Evolutionary conservation across 2,888 invertebrate genomes (phyloP).

Genomic region (Zelleria hepariella): DNA sequence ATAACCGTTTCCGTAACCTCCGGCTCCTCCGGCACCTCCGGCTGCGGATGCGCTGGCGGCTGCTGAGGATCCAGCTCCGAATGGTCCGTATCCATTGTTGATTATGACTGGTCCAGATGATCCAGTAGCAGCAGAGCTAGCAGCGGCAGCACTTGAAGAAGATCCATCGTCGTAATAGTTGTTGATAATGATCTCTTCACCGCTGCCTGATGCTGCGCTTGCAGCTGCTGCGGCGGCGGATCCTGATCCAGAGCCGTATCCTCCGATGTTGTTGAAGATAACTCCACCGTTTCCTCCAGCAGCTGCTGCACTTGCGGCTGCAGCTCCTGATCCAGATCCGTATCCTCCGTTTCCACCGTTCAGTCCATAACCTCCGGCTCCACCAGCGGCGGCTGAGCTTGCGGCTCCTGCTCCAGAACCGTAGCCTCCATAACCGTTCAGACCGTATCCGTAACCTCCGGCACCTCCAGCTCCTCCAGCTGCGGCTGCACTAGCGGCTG

Average conservation of each 20-base stretch:
- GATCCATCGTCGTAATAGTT: not conserved
- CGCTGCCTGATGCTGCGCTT: not conserved
- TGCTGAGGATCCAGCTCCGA: not conserved
- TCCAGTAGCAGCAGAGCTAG: slow-evolving; percentile 1
- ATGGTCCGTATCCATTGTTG: not conserved
- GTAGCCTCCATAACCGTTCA: not conserved
- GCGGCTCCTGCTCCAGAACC: not conserved
- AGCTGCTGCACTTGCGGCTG: not conserved
- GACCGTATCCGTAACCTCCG: not conserved
- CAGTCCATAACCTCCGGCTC: not conserved
- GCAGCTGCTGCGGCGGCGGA: not conserved
- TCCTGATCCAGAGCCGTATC: not conserved
- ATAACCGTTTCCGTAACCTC: too few relatives aligned
- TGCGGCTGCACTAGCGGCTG: not conserved
- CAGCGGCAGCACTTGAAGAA: not conserved
- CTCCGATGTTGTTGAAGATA: not conserved
- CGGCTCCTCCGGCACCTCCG: not conserved
- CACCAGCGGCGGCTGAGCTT: not conserved
- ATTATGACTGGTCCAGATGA: too few relatives aligned
- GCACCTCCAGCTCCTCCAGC: not conserved
- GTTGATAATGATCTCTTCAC: not conserved
- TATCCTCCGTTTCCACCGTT: not conserved
- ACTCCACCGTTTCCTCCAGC: not conserved
- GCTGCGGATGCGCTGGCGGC: not conserved
- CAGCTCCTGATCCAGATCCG: not conserved